A percentile compares a stretch with the other conserved stretches of the same genome.
These are phyloP conservation scores for Petrocephalus zakoni DNA, from an alignment of 2,113 vertebrate species.

Conservation along the genomic window DNA sequence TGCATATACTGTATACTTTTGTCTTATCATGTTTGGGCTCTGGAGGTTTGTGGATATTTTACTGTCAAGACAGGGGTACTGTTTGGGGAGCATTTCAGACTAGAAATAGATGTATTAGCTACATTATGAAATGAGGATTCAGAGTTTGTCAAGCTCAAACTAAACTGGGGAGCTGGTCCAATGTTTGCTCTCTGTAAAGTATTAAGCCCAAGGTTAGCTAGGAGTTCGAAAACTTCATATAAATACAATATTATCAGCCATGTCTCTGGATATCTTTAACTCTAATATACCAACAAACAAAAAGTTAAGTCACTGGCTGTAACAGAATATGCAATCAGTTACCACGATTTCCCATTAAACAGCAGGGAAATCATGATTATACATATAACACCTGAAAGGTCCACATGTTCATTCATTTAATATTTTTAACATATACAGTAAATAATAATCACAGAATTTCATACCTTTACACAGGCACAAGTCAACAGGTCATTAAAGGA, in stretches of 20 bases:
- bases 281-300: conserved; percentile 2
- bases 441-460: not conserved
- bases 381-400: not conserved
- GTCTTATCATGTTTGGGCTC: conserved; percentile 33
- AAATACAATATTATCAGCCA: conserved; percentile 44
- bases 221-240: not conserved
- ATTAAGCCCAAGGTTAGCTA: not conserved
- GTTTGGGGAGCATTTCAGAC: conserved; percentile 7
- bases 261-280: conserved; percentile 31
- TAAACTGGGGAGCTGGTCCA: conserved; percentile 39
- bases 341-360: not conserved
- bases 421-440: not conserved
- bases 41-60: conserved; percentile 17
- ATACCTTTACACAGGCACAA: conserved; percentile 65
- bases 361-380: not conserved
- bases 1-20: not conserved
- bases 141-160: conserved; percentile 17
- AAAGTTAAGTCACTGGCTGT: not conserved
- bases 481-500: conserved; percentile 61
- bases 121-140: not conserved
- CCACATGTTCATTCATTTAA: not conserved
- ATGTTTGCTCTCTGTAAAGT: not conserved
- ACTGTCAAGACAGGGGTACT: conserved; percentile 48
- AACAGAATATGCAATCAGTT: not conserved
- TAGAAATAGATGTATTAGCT: not conserved